Conservation (phyloP, 2,797 vertebrate species). For the Nothura maculosa region DNA sequence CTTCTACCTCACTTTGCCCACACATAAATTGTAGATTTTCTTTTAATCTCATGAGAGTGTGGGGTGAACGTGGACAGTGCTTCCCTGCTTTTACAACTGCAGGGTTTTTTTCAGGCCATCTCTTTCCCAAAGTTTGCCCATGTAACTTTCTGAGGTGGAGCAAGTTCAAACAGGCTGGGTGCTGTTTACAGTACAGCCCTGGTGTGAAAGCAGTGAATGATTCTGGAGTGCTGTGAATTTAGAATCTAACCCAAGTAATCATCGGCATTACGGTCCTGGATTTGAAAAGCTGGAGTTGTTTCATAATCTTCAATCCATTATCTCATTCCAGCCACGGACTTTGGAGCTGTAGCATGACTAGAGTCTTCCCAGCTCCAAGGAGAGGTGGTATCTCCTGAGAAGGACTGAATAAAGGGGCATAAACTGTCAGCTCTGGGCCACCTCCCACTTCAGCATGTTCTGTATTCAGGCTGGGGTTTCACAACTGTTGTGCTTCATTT, state of each 20-base stretch:
- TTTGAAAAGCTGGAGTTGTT: neutral
- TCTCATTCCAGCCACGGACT: neutral
- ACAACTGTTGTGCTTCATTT: neutral
- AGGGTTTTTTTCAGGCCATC: neutral
- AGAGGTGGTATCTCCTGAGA: neutral
- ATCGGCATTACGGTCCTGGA: fast-evolving
- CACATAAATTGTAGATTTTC: neutral
- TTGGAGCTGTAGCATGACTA: neutral
- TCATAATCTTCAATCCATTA: neutral
- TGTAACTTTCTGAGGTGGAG: neutral
- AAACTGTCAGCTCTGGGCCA: neutral
- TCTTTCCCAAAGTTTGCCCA: neutral
- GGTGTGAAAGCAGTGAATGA: no score
- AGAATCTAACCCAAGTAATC: neutral
- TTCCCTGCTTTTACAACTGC: neutral
- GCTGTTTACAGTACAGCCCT: neutral
- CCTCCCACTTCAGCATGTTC: neutral
- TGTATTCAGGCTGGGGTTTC: neutral
- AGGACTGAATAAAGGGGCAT: neutral
- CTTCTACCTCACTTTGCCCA: neutral
- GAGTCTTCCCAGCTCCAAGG: neutral
- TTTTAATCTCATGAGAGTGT: fast-evolving
- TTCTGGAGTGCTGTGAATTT: neutral
- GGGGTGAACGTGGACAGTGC: neutral
- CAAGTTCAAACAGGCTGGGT: neutral